A percentile compares a stretch with the other conserved stretches of the same genome.
phyloP scores from a whole-genome alignment of 2,797 vertebrate species.

The Darevskia nairensis region DNA sequence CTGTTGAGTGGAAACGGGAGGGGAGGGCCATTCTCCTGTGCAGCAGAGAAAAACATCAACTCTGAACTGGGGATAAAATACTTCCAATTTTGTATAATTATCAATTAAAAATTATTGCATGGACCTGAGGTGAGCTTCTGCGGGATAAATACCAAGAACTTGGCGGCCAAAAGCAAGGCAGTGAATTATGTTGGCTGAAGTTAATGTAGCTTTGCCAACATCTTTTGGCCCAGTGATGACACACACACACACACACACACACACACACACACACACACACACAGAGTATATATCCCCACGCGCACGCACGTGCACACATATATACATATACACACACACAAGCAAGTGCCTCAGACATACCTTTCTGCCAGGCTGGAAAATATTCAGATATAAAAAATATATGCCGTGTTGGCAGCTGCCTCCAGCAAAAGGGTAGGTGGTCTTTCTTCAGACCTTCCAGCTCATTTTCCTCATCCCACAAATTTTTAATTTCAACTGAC shows the following conservation, averaged over 20 bases:
- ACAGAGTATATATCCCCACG: no score
- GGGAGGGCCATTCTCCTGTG: not conserved
- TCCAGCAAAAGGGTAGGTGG: not conserved
- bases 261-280: no score
- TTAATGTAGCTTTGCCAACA: constrained; percentile 17
- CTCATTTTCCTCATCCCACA: not conserved
- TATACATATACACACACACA: not conserved
- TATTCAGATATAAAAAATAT: not conserved
- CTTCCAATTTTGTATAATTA: not conserved
- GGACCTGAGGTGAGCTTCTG: not conserved
- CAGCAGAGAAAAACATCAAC: not conserved
- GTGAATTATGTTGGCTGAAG: not conserved
- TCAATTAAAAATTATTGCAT: constrained; percentile 2
- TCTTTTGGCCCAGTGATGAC: constrained; percentile 1
- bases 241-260: not conserved
- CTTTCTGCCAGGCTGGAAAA: constrained; percentile 17
- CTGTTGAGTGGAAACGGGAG: not conserved
- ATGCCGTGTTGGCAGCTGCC: not conserved
- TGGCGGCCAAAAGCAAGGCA: accelerated
- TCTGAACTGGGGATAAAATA: not conserved
- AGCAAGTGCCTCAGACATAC: not conserved
- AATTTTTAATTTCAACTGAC: constrained; percentile 18
- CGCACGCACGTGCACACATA: not conserved
- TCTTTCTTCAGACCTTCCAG: constrained; percentile 13
- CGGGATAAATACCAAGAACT: not conserved